Percentiles rank a stretch among this genome's conserved stretches.
phyloP scores from a whole-genome alignment of 1,140 invertebrate species.

The Zaprionus camerounensis region DNA sequence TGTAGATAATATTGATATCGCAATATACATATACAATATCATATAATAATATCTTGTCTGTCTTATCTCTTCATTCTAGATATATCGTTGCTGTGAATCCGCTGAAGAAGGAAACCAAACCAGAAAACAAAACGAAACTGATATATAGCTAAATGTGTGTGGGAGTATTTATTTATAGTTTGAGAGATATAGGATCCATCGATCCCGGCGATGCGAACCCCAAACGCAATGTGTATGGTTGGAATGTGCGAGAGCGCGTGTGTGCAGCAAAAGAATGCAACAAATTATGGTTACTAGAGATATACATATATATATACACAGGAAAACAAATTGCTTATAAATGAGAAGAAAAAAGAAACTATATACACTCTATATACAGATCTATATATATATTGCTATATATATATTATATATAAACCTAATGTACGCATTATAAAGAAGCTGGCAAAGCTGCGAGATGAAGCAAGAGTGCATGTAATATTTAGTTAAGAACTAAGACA shows the following conservation, averaged over 20 bases:
- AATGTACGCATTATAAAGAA: conserved; percentile 48
- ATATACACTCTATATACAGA: conserved; percentile 64
- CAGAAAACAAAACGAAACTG: conserved; percentile 60
- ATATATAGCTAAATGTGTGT: conserved; percentile 82
- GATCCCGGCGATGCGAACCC: conserved; percentile 34
- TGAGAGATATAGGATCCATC: conserved; percentile 53
- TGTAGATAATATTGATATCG: too few species aligned
- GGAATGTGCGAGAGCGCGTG: conserved; percentile 17
- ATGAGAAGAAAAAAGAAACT: conserved; percentile 51
- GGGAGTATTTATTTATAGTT: conserved; percentile 81
- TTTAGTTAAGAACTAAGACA: conserved; percentile 82
- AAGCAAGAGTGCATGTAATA: conserved; percentile 58
- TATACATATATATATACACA: conserved; percentile 50
- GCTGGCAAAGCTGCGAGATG: conserved; percentile 43
- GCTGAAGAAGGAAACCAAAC: conserved; percentile 66
- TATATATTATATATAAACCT: conserved; percentile 42
- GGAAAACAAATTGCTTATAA: conserved; percentile 70
- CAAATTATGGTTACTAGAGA: conserved; percentile 82
- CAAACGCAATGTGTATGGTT: background rate
- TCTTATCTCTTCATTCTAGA: conserved; percentile 44
- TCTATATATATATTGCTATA: conserved; percentile 39
- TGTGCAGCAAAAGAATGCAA: conserved; percentile 51
- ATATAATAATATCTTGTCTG: background rate
- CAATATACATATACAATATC: background rate
- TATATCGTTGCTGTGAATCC: conserved; percentile 84